These are phyloP conservation scores for Clarias magur DNA, from an alignment of 2,113 vertebrate species.

Conservation along the genomic window DNA sequence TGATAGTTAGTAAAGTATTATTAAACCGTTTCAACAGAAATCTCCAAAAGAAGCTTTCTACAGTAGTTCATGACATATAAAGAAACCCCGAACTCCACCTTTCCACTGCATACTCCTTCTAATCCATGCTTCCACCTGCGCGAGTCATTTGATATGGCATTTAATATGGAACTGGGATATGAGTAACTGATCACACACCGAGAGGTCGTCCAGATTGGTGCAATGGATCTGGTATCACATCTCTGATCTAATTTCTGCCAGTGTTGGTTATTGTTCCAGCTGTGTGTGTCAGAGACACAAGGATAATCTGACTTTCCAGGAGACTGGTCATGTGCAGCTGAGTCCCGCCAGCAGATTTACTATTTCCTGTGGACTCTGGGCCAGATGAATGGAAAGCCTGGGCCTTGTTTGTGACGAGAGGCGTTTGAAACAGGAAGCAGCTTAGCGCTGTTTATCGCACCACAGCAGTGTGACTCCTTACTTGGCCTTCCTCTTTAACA, in stretches of 20 bases:
- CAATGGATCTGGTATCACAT: not conserved
- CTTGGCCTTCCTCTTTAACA: constrained; percentile 9
- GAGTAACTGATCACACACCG: not conserved
- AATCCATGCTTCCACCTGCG: not conserved
- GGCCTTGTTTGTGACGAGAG: not conserved
- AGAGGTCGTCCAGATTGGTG: not conserved
- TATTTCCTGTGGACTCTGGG: constrained; percentile 25
- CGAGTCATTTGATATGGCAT: not conserved
- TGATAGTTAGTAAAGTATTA: not conserved
- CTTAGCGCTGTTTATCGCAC: constrained; percentile 20
- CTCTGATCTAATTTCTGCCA: not conserved
- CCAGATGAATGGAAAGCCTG: constrained; percentile 27
- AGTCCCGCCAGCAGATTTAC: constrained; percentile 19
- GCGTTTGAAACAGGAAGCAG: constrained; percentile 9
- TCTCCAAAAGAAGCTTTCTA: not conserved
- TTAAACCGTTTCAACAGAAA: not conserved
- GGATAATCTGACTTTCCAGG: constrained; percentile 19
- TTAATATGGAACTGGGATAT: not conserved
- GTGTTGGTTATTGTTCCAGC: constrained; percentile 4
- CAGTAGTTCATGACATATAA: not conserved
- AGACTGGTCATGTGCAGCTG: constrained; percentile 33
- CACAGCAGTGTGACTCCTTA: not conserved
- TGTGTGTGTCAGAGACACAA: constrained; percentile 30
- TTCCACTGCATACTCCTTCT: not conserved
- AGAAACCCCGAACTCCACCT: not conserved